A percentile compares a stretch with the other conserved stretches of the same genome.
Conservation (phyloP, 1,140 invertebrate genomes). For the Psix sp. region DNA sequence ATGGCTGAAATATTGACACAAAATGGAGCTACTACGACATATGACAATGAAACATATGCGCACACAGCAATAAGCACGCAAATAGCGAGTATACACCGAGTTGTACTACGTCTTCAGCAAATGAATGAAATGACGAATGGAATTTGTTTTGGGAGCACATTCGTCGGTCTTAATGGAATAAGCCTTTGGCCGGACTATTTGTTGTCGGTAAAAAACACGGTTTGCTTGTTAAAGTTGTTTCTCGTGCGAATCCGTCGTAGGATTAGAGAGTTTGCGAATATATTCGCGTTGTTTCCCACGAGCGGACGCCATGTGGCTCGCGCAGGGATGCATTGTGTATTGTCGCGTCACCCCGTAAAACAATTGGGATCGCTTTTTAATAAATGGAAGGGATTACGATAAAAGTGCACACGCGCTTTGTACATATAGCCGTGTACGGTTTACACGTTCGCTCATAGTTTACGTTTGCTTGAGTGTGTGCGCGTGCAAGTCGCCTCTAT, state of each 20-base stretch:
- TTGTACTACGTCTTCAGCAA: too few relatives aligned
- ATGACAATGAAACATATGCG: too few relatives aligned
- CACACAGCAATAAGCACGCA: too few relatives aligned
- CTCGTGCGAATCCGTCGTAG: slow-evolving; percentile 35
- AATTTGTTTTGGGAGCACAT: slow-evolving; percentile 19
- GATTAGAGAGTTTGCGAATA: slow-evolving; percentile 47
- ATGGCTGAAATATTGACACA: too few relatives aligned
- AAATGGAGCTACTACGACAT: too few relatives aligned
- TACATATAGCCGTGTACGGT: slow-evolving; percentile 30
- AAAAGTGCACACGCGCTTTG: slow-evolving; percentile 34
- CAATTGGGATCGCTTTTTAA: slow-evolving; percentile 64
- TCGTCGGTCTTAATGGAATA: slow-evolving; percentile 31
- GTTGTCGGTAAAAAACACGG: slow-evolving; percentile 31
- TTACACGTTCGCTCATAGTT: slow-evolving; percentile 52
- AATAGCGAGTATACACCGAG: too few relatives aligned
- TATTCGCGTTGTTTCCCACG: slow-evolving; percentile 55
- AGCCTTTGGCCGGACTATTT: slow-evolving; percentile 23
- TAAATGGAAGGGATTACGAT: slow-evolving; percentile 65
- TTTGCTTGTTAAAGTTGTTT: slow-evolving; percentile 27
- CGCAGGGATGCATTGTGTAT: slow-evolving; percentile 59
- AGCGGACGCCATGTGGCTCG: slow-evolving; percentile 63
- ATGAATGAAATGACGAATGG: too few relatives aligned
- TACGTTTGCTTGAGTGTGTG: slow-evolving; percentile 33
- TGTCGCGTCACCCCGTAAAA: slow-evolving; percentile 60
- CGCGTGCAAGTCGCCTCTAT: slow-evolving; percentile 23